Conservation (phyloP, 64 coral and sea anemone genomes). For the Stylophora pistillata region DNA sequence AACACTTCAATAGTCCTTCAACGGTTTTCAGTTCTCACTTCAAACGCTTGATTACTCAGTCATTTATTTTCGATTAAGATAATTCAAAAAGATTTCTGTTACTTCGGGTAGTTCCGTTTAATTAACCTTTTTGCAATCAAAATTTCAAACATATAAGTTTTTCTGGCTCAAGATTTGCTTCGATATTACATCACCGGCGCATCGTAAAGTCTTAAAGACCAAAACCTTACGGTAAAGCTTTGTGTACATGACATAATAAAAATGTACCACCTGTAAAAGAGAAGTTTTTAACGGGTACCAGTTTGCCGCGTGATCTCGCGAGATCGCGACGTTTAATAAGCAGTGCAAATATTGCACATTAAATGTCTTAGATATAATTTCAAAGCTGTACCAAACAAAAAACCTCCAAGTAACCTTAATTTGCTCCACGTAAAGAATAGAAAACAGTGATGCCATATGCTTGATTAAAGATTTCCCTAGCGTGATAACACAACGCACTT, state of each 20-base stretch:
- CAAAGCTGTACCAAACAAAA: not conserved
- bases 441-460: not conserved
- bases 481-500: not conserved
- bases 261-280: slow-evolving; percentile 29
- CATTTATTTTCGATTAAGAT: not conserved
- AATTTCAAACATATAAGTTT: not conserved
- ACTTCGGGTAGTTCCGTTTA: too few species aligned
- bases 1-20: not conserved
- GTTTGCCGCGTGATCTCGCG: not conserved
- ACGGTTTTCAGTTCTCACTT: not conserved
- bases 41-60: not conserved
- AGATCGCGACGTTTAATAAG: not conserved
- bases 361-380: not conserved
- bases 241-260: slow-evolving; percentile 40
- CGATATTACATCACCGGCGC: slow-evolving; percentile 17
- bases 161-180: not conserved
- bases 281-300: not conserved
- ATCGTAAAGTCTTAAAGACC: not conserved
- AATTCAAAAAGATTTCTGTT: too few species aligned
- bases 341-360: not conserved
- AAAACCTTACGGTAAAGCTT: not conserved
- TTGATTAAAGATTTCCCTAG: not conserved
- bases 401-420: not conserved
- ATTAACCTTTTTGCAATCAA: not conserved
- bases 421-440: not conserved